Conservation (phyloP, 2,113 vertebrate species). For the Athene noctua region DNA sequence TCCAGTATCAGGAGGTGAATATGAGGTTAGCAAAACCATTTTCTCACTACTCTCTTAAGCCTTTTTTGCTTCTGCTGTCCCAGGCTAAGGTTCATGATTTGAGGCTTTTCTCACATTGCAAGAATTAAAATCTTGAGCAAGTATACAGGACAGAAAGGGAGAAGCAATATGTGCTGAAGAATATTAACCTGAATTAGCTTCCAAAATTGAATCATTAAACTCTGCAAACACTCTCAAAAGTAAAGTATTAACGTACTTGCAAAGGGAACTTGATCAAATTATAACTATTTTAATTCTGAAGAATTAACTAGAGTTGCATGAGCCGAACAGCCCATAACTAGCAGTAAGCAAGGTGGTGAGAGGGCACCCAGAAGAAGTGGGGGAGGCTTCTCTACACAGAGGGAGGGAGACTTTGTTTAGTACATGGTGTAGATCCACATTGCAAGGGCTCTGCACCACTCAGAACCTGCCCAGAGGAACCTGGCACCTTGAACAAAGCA, state of each 20-base stretch:
- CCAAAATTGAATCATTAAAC: constrained; percentile 7
- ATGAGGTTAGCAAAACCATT: constrained; percentile 47
- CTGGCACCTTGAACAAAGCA: not conserved
- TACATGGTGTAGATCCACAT: accelerated
- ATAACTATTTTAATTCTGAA: not conserved
- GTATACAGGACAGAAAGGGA: not conserved
- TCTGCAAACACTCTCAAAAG: not conserved
- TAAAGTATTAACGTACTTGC: not conserved
- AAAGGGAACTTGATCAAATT: not conserved
- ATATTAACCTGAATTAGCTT: constrained; percentile 2
- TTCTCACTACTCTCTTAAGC: constrained; percentile 10
- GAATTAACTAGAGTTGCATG: not conserved
- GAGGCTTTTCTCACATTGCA: not conserved
- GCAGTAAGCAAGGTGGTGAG: not conserved
- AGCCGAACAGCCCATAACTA: not conserved
- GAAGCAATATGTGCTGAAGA: not conserved
- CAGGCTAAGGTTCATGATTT: not conserved
- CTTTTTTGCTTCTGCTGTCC: not conserved
- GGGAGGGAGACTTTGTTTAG: not conserved
- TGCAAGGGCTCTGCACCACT: not conserved
- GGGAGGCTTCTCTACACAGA: not conserved
- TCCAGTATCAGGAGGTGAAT: constrained; percentile 15
- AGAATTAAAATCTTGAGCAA: not conserved
- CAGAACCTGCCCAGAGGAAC: not conserved
- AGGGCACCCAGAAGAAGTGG: not conserved